Base-by-base conservation (phyloP, 2,888 invertebrate species). In the Drosophila vallismaia region DNA sequence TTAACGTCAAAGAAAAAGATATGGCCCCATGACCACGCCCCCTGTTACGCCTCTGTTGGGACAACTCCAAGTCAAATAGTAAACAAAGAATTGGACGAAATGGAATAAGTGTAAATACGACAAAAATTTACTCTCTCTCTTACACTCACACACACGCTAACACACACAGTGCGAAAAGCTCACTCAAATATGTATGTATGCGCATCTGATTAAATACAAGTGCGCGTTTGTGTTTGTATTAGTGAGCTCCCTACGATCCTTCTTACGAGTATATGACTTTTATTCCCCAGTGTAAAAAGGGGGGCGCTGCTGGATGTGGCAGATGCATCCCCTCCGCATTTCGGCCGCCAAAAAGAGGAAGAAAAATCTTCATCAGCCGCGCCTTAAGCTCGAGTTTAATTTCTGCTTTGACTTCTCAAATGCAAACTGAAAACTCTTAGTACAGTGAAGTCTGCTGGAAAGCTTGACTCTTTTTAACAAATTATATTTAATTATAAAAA, bases 201-300 rank as follows among this genome's bases (percentile, higher is more conserved):
- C 87, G 82, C 82, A 83, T 83, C 82, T 83, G 83, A 86, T 83
- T 83, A 83, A 86, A 79, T 72, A 83, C 59, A 72, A 80, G 81
- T 59, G 44, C 44, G 44, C 50, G 9, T n/a, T 14, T 54, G 38
- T 33, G 40, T 70, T 58, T 77, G 75, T 76, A 58, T 56, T 31
- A 40, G 55, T 26, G 42, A 70, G 33, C 66, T 38, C 28, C 28
- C 28, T 46, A 45, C 44, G 12, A 58, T 42, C 57, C 36, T 64
- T 57, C 69, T 28, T 60, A n/a, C 36, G 36, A 36, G 36, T 36
- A 48, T 66, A 57, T 54, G 74, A 54, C 53, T 68, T 66, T 75
- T 83, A 79, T 79, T n/a, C 36, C 36, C 12, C 36, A 12, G 77
- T 73, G 74, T 77, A 52, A 74, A 78, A 51, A n/a, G 14, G 31